A percentile compares a stretch with the other conserved stretches of the same genome.
These are phyloP conservation scores for Toxotes chatareus DNA, from an alignment of 2,113 vertebrate species.

Conservation along the genomic window DNA sequence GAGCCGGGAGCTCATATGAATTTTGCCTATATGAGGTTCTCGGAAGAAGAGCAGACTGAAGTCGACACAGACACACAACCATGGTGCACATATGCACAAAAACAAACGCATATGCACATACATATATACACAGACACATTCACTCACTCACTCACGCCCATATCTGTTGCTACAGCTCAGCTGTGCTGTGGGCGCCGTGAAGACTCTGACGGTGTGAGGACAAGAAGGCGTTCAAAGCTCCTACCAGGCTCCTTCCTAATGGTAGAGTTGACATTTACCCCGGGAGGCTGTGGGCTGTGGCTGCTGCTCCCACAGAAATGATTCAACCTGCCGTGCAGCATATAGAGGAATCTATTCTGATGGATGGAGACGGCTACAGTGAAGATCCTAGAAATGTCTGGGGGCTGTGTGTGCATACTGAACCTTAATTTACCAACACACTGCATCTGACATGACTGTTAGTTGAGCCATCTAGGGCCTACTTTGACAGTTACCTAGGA, in stretches of 20 bases:
- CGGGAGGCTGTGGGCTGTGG: conserved; percentile 69
- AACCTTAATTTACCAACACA: conserved; percentile 67
- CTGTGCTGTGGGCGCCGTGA: conserved; percentile 66
- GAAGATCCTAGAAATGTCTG: conserved; percentile 53
- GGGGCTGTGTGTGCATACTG: conserved; percentile 37
- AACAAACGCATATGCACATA: conserved; percentile 28
- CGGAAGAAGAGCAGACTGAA: neutral
- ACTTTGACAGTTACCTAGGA: conserved; percentile 48
- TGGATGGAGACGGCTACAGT: conserved; percentile 47
- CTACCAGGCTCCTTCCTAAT: conserved; percentile 66
- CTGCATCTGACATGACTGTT: conserved; percentile 41
- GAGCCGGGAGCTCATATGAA: conserved; percentile 34
- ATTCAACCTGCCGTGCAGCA: conserved; percentile 67
- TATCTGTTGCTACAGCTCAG: conserved; percentile 69
- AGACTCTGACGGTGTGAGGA: conserved; percentile 49
- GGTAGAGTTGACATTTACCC: conserved; percentile 78
- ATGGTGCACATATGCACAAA: neutral
- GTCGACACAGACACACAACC: conserved; percentile 13
- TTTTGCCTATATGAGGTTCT: conserved; percentile 23
- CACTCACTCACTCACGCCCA: conserved; percentile 28
- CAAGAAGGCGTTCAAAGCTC: conserved; percentile 61
- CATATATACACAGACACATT: conserved; percentile 36
- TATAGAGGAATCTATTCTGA: conserved; percentile 65
- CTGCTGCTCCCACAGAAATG: conserved; percentile 69
- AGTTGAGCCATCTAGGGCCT: conserved; percentile 21